Evolutionary conservation across 2,888 invertebrate genomes (phyloP), one percentile per base, ranked within the genome.

Genomic region (Entomobrya proxima): DNA sequence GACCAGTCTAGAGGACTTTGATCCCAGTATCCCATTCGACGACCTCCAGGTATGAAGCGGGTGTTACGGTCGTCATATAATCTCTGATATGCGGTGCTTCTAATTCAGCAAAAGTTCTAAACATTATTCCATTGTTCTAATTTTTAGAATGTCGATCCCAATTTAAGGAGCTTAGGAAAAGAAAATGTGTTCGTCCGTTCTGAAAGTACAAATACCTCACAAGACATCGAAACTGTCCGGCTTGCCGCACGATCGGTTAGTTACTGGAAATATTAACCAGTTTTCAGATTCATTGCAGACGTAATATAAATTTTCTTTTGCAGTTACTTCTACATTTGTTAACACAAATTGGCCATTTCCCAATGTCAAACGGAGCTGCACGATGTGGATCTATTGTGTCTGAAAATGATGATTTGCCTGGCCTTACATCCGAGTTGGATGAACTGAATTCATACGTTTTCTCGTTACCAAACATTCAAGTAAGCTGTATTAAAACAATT

Each of bases 311-410:
- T 58, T 61, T 69, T 84, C 76, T 81, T 74, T 88, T 89, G 0
- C 90, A 95, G 95, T 93, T 96, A 88, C 94, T 97, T 91, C 95
- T 95, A 90, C 98, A 98, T 92, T 93, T 98, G 90, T 95, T 98
- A 6, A 95, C 98, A 89, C 97, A 97, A 93, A 93, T 98, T 89
- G 97, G 97, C 0, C 98, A 98, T 92, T 98, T 98, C 93, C 98
- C 98, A 15, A 95, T 97, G 93, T 96, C 97, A 87, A 95, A 95
- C 72, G 96, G 97, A 77, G 97, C 98, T 0, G 95, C 98, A 67
- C 94, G 97, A 86, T 93, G 98, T 27, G 96, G 97, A 88, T 97
- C 97, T 0, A 93, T 96, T 90, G 97, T 98, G 15, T 96, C 96
- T 90, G 98, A 98, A 92, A 95, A 97, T 90, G 98, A 98, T 92